Conservation (phyloP, 2,797 vertebrate genomes). For the Phoeniculus purpureus region DNA sequence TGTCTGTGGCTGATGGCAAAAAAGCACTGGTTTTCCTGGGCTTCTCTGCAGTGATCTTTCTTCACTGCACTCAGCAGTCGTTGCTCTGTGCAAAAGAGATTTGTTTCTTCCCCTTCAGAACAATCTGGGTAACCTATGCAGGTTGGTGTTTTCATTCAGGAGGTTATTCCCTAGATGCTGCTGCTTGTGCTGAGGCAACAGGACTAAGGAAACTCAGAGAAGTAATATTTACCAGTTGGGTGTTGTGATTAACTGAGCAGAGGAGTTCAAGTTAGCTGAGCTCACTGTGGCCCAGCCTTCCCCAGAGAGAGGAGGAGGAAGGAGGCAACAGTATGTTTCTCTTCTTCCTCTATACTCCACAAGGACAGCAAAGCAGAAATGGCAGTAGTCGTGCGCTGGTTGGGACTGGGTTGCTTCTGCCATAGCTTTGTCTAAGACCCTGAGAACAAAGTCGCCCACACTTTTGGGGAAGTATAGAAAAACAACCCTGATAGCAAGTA, state of each 20-base stretch:
- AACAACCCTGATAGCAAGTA: too few relatives aligned
- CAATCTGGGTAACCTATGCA: background rate
- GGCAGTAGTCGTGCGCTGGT: fast-evolving
- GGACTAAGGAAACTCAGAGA: background rate
- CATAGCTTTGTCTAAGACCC: too few relatives aligned
- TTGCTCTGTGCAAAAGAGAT: background rate
- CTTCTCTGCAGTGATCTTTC: background rate
- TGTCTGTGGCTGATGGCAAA: background rate
- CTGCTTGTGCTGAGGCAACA: background rate
- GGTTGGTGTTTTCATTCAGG: background rate
- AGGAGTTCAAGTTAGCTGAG: background rate
- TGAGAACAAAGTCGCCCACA: too few relatives aligned
- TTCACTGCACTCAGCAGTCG: background rate
- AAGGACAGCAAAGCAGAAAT: background rate
- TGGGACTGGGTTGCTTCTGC: background rate
- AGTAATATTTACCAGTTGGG: fast-evolving
- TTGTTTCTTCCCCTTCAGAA: too few relatives aligned
- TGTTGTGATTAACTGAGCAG: background rate
- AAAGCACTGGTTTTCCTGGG: background rate
- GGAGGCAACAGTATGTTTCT: background rate
- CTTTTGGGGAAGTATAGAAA: too few relatives aligned
- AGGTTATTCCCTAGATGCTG: background rate
- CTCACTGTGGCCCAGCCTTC: background rate
- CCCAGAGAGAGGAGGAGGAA: too few relatives aligned
- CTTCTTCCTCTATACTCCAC: fast-evolving